phyloP scores from a whole-genome alignment of 2,797 vertebrate species.

The Sebastes miniatus region DNA sequence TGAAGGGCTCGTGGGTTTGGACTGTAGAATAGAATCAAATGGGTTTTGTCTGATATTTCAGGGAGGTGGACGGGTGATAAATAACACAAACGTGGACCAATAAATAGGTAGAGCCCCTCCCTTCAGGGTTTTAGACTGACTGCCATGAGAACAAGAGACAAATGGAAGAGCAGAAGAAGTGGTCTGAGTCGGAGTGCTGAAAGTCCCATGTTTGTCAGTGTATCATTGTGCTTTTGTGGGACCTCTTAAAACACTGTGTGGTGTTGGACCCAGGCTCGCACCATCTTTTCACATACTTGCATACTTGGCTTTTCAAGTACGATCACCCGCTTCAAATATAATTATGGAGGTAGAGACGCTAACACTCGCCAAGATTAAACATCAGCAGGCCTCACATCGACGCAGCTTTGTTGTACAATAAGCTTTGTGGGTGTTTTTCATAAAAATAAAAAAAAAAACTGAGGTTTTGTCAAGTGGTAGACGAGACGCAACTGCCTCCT shows the following conservation, averaged over 20 bases:
- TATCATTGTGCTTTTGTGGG: conserved; percentile 82
- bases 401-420: conserved; percentile 74
- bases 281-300: conserved; percentile 71
- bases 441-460: conserved; percentile 30
- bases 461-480: conserved; percentile 65
- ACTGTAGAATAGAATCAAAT: conserved; percentile 48
- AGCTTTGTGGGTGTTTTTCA: conserved; percentile 74
- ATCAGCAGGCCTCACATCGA: conserved; percentile 76
- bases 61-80: conserved; percentile 57
- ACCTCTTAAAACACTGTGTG: conserved; percentile 80
- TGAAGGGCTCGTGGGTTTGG: conserved; percentile 56
- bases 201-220: conserved; percentile 82
- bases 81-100: conserved; percentile 63
- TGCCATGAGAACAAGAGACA: conserved; percentile 66
- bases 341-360: conserved; percentile 53
- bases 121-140: conserved; percentile 74
- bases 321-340: conserved; percentile 59
- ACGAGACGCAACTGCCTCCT: conserved; percentile 73
- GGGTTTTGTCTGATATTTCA: conserved; percentile 59
- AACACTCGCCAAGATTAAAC: conserved; percentile 62
- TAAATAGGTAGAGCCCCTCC: conserved; percentile 55
- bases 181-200: conserved; percentile 74
- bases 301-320: conserved; percentile 56
- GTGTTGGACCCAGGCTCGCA: conserved; percentile 73
- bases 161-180: conserved; percentile 28